These are phyloP conservation scores for Hyperopisus bebe DNA, from an alignment of 2,113 vertebrate genomes.

Conservation along the genomic window DNA sequence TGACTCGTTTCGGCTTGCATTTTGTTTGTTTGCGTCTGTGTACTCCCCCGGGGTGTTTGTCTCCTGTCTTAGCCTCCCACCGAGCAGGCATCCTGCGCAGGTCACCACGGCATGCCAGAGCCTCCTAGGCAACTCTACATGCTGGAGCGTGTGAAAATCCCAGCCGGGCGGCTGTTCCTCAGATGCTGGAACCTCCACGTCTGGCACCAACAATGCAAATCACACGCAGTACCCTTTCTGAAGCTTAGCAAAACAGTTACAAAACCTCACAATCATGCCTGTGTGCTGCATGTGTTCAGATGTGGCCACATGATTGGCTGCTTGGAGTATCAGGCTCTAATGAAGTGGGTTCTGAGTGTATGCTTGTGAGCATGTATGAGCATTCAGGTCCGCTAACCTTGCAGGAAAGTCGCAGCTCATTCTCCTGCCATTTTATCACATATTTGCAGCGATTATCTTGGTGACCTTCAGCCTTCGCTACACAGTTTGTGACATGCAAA, in stretches of 20 bases:
- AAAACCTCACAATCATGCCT: neutral
- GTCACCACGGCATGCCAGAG: neutral
- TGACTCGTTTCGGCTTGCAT: neutral
- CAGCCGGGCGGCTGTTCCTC: neutral
- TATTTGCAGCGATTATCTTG: neutral
- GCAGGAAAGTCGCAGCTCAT: neutral
- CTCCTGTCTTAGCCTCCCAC: neutral
- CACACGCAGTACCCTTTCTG: neutral
- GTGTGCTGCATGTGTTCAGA: neutral
- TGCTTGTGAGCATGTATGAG: neutral
- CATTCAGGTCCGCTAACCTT: neutral
- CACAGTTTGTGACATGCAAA: neutral
- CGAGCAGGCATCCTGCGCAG: neutral
- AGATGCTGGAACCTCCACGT: neutral
- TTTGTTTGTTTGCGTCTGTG: neutral
- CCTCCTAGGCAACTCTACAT: neutral
- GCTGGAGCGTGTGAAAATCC: neutral
- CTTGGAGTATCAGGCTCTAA: neutral
- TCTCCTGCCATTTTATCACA: neutral
- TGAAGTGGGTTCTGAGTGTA: neutral
- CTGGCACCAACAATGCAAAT: neutral
- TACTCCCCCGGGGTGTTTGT: neutral
- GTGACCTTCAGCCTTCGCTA: neutral
- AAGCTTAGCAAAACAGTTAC: neutral
- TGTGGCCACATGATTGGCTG: neutral